These are phyloP conservation scores for Protonemura montana DNA, from an alignment of 2,888 invertebrate species.

Conservation along the genomic window DNA sequence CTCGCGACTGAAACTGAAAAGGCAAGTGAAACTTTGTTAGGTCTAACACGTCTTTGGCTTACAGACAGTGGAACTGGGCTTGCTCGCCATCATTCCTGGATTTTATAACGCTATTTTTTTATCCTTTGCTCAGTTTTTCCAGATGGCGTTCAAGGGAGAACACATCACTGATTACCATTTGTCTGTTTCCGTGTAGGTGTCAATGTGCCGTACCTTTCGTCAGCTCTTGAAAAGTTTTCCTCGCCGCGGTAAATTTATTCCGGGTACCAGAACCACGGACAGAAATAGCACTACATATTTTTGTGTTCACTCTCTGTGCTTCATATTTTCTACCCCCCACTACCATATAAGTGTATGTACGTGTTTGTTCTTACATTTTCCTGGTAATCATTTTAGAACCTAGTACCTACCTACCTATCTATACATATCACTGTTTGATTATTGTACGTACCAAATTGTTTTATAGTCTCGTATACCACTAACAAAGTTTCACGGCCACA, in stretches of 20 bases:
- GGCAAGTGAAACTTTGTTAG: not conserved
- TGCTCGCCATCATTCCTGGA: too few species aligned
- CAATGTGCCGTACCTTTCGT: constrained; percentile 25
- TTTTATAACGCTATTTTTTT: too few species aligned
- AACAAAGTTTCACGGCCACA: not conserved
- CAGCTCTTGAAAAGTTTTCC: constrained; percentile 16
- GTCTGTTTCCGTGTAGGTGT: constrained; percentile 18
- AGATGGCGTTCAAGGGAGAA: not conserved
- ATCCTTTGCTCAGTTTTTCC: not conserved
- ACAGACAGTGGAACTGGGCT: not conserved
- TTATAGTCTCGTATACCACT: not conserved
- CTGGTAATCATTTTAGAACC: not conserved
- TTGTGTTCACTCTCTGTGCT: not conserved
- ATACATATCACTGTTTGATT: not conserved
- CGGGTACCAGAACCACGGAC: not conserved
- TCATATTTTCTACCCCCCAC: not conserved
- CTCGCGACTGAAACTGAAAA: not conserved
- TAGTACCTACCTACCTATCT: not conserved
- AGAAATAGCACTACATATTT: not conserved
- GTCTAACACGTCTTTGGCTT: not conserved
- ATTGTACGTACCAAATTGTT: not conserved
- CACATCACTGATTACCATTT: not conserved
- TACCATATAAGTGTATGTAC: not conserved
- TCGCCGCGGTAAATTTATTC: not conserved
- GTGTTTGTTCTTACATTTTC: not conserved